A percentile compares a stretch with the other conserved stretches of the same genome.
Conservation (phyloP, 2,888 invertebrate species). For the Patella pellucida region DNA sequence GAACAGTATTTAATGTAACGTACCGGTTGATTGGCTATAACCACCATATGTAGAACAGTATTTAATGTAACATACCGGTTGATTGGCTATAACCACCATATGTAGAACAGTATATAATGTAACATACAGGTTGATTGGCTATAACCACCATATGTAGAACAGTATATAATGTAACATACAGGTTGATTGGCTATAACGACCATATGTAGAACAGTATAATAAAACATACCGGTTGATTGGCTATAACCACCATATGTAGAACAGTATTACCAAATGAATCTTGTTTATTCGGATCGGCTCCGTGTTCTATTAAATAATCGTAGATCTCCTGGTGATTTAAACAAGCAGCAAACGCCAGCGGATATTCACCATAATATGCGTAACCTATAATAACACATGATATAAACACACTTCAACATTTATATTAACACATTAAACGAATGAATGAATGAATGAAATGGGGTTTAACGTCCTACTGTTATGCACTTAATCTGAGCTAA, state of each 20-base stretch:
- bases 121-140: constrained; percentile 95
- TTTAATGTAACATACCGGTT: too few relatives aligned
- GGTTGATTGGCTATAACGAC: too few relatives aligned
- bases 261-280: constrained; percentile 98
- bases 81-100: constrained; percentile 98
- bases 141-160: constrained; percentile 99
- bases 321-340: constrained; percentile 97
- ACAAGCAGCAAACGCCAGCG: constrained; percentile 97
- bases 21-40: constrained; percentile 96
- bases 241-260: constrained; percentile 99
- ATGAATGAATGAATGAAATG: too few relatives aligned
- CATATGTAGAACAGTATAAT: too few relatives aligned
- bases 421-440: too few relatives aligned
- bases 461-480: too few relatives aligned
- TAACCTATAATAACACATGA: constrained; percentile 76
- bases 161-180: too few relatives aligned
- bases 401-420: background rate
- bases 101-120: constrained; percentile 99
- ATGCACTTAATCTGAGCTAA: too few relatives aligned
- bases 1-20: constrained; percentile 83
- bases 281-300: constrained; percentile 94
- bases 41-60: constrained; percentile 99
- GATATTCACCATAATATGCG: constrained; percentile 97
- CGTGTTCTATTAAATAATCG: constrained; percentile 90
- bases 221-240: constrained; percentile 88